These are phyloP conservation scores for Mythimna vitellina DNA, from an alignment of 2,888 invertebrate genomes.

Conservation along the genomic window DNA sequence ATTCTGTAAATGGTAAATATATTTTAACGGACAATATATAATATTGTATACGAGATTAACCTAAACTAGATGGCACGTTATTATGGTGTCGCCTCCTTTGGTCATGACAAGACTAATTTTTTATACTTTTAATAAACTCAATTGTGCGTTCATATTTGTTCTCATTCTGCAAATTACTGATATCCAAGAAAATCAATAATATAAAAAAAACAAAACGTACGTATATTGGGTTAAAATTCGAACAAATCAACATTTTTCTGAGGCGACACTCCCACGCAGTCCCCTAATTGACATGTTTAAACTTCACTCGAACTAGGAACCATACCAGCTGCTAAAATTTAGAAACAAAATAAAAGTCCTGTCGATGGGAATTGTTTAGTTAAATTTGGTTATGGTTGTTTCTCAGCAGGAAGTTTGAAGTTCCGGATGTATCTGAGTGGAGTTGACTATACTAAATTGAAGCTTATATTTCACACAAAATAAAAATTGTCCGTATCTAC, in stretches of 20 bases:
- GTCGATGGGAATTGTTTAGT: slow-evolving; percentile 77
- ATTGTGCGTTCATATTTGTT: slow-evolving; percentile 88
- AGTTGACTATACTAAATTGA: slow-evolving; percentile 60
- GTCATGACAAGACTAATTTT: slow-evolving; percentile 81
- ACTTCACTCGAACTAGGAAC: slow-evolving; percentile 91
- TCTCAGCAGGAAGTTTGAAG: slow-evolving; percentile 66
- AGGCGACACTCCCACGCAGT: slow-evolving; percentile 89
- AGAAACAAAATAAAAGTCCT: slow-evolving; percentile 85
- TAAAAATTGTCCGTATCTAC: slow-evolving; percentile 54
- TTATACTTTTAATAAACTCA: slow-evolving; percentile 78
- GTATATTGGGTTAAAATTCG: slow-evolving; percentile 71
- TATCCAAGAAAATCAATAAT: slow-evolving; percentile 67
- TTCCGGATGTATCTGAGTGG: slow-evolving; percentile 67
- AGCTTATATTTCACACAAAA: slow-evolving; percentile 54
- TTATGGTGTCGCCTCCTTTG: slow-evolving; percentile 89
- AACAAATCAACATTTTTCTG: slow-evolving; percentile 70
- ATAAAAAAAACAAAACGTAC: slow-evolving; percentile 69
- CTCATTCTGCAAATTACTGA: slow-evolving; percentile 74
- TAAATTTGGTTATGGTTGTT: slow-evolving; percentile 77
- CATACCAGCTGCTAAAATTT: slow-evolving; percentile 90
- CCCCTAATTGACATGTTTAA: slow-evolving; percentile 90
- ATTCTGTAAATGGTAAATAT: slow-evolving; percentile 91
- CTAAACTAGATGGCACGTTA: slow-evolving; percentile 91
- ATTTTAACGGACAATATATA: slow-evolving; percentile 91
- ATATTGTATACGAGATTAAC: slow-evolving; percentile 91